Percentiles rank a stretch among this genome's conserved stretches.
Conservation (phyloP, 2,113 vertebrate species). For the Laterallus jamaicensis region DNA sequence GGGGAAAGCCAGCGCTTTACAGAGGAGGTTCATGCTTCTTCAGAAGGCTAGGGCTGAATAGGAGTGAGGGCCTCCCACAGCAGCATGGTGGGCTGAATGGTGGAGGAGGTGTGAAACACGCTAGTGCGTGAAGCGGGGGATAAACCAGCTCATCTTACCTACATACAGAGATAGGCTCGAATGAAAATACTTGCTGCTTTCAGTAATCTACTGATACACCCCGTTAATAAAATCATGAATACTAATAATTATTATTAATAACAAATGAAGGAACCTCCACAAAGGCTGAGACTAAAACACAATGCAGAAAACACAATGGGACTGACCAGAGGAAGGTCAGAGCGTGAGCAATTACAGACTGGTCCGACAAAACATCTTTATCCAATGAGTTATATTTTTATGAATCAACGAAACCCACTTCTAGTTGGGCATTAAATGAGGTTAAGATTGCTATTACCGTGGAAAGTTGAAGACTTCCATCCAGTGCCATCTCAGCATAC, state of each 20-base stretch:
- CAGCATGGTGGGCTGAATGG: rapidly evolving
- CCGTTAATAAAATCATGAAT: not conserved
- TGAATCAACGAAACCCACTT: not conserved
- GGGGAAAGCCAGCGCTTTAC: not conserved
- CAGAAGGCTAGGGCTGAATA: not conserved
- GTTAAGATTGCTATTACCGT: not conserved
- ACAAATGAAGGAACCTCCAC: not conserved
- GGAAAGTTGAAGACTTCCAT: not conserved
- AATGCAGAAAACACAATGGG: not conserved
- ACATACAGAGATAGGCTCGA: not conserved
- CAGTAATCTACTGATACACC: not conserved
- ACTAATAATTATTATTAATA: not conserved
- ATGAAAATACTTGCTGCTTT: not conserved
- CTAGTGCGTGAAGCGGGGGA: not conserved
- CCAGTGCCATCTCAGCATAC: not conserved
- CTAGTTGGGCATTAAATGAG: not conserved
- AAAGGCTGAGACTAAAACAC: not conserved
- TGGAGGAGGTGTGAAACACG: not conserved
- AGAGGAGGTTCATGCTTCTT: not conserved
- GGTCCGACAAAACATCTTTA: not conserved
- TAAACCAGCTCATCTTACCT: not conserved
- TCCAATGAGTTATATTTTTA: not conserved
- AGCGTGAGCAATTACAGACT: not conserved
- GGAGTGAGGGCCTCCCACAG: not conserved
- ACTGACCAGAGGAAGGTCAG: not conserved